A percentile compares a stretch with the other conserved stretches of the same genome.
phyloP scores from a whole-genome alignment of 2,888 invertebrate species.

The Nipponacmea schrenckii region DNA sequence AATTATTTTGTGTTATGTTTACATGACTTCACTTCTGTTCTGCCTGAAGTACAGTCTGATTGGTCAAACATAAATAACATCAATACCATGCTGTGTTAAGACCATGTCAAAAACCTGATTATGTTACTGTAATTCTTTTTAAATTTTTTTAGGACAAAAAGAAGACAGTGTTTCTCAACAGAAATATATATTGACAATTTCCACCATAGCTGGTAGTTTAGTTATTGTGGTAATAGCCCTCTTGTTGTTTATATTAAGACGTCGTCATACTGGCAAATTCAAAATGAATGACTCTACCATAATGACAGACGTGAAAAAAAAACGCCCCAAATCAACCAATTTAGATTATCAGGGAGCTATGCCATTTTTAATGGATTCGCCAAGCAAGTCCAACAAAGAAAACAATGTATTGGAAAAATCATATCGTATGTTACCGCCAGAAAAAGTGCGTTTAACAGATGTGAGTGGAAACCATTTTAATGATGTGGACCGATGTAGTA shows the following conservation, averaged over 20 bases:
- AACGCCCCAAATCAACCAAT: constrained; percentile 38
- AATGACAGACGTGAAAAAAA: constrained; percentile 24
- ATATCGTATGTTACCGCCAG: neutral
- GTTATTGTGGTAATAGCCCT: constrained; percentile 38
- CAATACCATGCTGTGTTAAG: too few species aligned
- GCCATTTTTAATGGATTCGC: constrained; percentile 26
- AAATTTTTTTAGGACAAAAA: constrained; percentile 18
- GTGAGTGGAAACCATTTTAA: neutral
- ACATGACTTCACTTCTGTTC: too few species aligned
- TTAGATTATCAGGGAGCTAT: constrained; percentile 36
- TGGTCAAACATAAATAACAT: too few species aligned
- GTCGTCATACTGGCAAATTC: constrained; percentile 29
- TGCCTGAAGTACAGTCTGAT: too few species aligned
- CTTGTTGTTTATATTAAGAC: constrained; percentile 32
- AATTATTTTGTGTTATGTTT: too few species aligned
- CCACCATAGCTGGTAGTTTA: constrained; percentile 37
- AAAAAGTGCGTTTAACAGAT: constrained; percentile 5
- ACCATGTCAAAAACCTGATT: too few species aligned
- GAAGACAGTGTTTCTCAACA: constrained; percentile 25
- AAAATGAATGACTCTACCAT: constrained; percentile 27
- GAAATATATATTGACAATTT: constrained; percentile 42
- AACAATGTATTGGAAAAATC: constrained; percentile 19
- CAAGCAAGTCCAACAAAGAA: constrained; percentile 23
- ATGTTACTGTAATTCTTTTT: too few species aligned
- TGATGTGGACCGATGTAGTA: neutral